A percentile compares a stretch with the other conserved stretches of the same genome.
These are phyloP conservation scores for Ptychadena robeensis DNA, from an alignment of 2,797 vertebrate genomes.

Conservation along the genomic window DNA sequence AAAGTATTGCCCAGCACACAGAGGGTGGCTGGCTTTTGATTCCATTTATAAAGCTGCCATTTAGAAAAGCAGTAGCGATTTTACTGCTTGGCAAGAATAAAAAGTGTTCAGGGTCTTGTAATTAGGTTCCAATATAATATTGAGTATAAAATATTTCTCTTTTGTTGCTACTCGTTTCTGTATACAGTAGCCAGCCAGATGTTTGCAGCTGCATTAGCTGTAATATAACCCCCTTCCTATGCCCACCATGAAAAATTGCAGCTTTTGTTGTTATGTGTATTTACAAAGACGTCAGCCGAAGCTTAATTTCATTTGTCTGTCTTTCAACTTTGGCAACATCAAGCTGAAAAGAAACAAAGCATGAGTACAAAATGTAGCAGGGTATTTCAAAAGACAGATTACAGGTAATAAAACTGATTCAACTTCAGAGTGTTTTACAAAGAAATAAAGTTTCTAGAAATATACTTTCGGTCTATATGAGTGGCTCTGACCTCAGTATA, in stretches of 20 bases:
- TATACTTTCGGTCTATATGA: background rate
- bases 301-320: background rate
- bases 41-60: too few species aligned
- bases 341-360: background rate
- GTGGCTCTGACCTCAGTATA: slow-evolving; percentile 23
- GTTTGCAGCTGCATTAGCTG: background rate
- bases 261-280: background rate
- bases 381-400: background rate
- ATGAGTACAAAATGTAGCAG: background rate
- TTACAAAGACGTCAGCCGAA: background rate
- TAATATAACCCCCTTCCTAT: background rate
- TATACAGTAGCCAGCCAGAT: background rate
- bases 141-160: background rate
- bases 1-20: too few species aligned
- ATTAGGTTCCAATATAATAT: background rate
- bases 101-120: too few species aligned
- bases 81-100: too few species aligned
- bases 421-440: background rate
- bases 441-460: slow-evolving; percentile 24
- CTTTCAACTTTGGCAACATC: background rate
- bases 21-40: too few species aligned
- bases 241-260: background rate
- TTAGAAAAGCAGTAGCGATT: too few species aligned
- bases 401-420: slow-evolving; percentile 40
- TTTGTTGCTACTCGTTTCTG: background rate